Evolutionary conservation across 2,797 vertebrate species (phyloP), one percentile per base, ranked within the genome.

Genomic region (Coluber constrictor): DNA sequence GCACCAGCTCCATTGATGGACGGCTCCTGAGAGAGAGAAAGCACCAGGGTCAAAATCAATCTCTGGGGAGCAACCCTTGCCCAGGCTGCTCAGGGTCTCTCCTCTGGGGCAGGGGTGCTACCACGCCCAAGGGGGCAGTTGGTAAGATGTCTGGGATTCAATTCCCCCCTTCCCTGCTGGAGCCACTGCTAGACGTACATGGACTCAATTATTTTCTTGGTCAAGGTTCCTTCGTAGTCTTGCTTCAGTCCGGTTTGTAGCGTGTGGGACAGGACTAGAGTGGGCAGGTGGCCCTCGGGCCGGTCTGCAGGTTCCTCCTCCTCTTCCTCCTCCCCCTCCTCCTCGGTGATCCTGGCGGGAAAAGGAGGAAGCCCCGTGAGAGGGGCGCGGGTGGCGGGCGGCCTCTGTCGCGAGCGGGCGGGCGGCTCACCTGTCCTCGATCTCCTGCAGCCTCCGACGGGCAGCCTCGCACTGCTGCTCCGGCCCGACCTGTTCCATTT

Each of bases 151-250:
- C 20, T 47, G 37, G 37, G 20, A 11, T 83, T 25, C 74, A 47
- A 47, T 74, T 18, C 74, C 74, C 74, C 37, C 37, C 37, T 5
- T 43, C 74, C 74, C 74, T 25, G 37, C 88, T 92, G 91, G 91
- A 47, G 93, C 94, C 93, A 95, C 95, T 94, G 95, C 91, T 89
- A 89, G 92, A 98, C 98, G 97, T 97, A 98, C 98, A 98, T 98
- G 95, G 98, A 98, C 86, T 98, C 98, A 94, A 98, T 97, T 95
- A 98, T 98, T 97, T 98, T 98, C 96, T 97, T 98, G 95, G 98
- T 98, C 94, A 98, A 97, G 93, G 94, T 97, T 96, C 97, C 98
- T 95, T 97, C 97, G 96, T 98, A 97, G 93, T 98, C 97, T 94
- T 97, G 97, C 96, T 98, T 98, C 96, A 98, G 96, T 90, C 98